Evolutionary conservation across 2,888 invertebrate genomes (phyloP), one percentile per base, ranked within the genome.

Genomic region (Bursaphelenchus okinawaensis): DNA sequence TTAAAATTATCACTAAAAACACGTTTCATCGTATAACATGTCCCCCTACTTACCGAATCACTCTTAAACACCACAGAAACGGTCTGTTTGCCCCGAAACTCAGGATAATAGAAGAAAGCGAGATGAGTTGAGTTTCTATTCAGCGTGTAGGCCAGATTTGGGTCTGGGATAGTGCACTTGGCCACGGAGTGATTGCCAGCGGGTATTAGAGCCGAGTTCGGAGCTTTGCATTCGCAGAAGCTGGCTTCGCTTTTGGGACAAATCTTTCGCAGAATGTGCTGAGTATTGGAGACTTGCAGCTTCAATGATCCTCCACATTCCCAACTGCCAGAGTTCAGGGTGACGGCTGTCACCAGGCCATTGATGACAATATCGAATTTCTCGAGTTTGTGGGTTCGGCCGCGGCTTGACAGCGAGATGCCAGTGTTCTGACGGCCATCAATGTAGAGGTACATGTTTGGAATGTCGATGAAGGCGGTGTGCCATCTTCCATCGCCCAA

Each of bases 401-500:
- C 40, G 55, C 64, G 54, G 20, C 54, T 20, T 12, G 40, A 12
- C 19, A 75, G 54, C 19, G 74, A 71, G 51, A 72, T 67, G 3
- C 61, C 64, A 7, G 73, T 73, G 20, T 52, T 59, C 40, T 62
- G 50, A 20, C 63, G 31, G 31, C 62, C 75, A 40, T 73, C 73
- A 23, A 73, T 52, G 22, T 58, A 52, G 20, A 73, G 28, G n/a
- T 61, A 31, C 56, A 66, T 24, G 24, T 50, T 52, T 12, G 57
- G 52, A 7, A 72, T 51, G 57, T 72, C 55, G 23, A 73, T 24
- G 29, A 29, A 29, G 27, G 66, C 54, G 19, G 40, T 24, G 62
- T 73, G 73, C 75, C 75, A 73, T 19, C 61, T 23, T 31, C 73
- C 73, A 60, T 76, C 75, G 16, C 73, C 55, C 8, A 73, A 54